Base-by-base conservation (phyloP, 2,797 vertebrate species). In the Fringilla coelebs region DNA sequence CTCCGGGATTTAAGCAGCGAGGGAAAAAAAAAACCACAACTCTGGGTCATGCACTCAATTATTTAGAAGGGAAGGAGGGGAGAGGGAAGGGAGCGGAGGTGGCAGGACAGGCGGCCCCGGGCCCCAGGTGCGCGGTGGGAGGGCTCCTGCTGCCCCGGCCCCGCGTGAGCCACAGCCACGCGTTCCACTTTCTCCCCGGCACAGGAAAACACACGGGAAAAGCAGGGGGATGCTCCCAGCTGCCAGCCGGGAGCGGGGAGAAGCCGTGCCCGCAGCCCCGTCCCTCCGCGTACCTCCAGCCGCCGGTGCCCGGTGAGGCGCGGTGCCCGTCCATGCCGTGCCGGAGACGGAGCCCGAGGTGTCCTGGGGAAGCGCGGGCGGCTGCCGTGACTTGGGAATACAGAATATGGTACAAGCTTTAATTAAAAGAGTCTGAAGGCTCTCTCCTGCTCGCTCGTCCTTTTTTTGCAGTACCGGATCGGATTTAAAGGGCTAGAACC, bases 401-500 rank as follows among this genome's bases (percentile, higher is more conserved):
- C 65, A 63, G 80, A 96, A 91, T 74, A 96, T 80, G 94, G 96
- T 94, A 95, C 95, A 94, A 96, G 97, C 97, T 95, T 96, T 98
- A 98, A 98, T 98, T 97, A 97, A 98, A 97, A 97, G 96, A 97
- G 97, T 94, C 95, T 95, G 96, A 94, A 97, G 97, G 96, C 96
- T 97, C 97, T 97, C 91, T 96, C 94, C 94, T 88, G 85, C 91
- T 95, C 22, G 82, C 91, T 93, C 79, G 29, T 85, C 96, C 80
- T 80, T 95, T 96, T 97, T 94, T 97, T 95, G 95, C 93, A 96
- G 97, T 95, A 97, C 97, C 68, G 74, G 97, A 97, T 95, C 26
- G 90, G 96, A 98, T 98, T 98, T 98, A 98, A 98, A 98, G 97
- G 97, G 97, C 97, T 98, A 97, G 97, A 97, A 97, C 92, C 97